A percentile compares a stretch with the other conserved stretches of the same genome.
Evolutionary conservation across 2,797 vertebrate genomes (phyloP).

Genomic region (Eleutherodactylus coqui): DNA sequence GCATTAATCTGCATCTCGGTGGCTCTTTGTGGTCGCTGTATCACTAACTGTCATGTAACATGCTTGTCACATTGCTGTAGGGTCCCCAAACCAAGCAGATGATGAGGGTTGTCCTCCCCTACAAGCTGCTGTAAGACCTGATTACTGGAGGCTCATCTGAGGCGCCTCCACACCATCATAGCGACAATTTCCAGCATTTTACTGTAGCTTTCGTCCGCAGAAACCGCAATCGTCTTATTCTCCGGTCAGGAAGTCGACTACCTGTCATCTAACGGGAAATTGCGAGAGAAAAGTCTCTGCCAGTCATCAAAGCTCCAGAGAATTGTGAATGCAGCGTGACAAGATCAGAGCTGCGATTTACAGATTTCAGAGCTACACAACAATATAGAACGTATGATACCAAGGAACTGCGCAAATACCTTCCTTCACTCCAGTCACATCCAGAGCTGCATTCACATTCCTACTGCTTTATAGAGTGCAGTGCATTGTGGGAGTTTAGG

Average conservation of each 20-base stretch:
- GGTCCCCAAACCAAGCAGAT: too few relatives aligned
- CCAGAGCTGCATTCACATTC: neutral
- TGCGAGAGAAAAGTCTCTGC: too few relatives aligned
- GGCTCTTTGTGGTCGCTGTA: too few relatives aligned
- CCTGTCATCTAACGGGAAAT: slow-evolving; percentile 2
- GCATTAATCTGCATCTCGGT: too few relatives aligned
- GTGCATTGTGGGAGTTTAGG: too few relatives aligned
- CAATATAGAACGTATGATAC: too few relatives aligned
- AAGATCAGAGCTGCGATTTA: neutral
- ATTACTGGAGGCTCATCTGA: too few relatives aligned
- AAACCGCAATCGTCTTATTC: neutral
- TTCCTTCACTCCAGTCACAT: neutral
- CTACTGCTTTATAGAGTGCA: neutral
- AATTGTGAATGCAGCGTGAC: neutral
- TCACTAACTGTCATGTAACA: too few relatives aligned
- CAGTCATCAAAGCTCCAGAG: neutral
- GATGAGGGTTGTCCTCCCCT: too few relatives aligned
- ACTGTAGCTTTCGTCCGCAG: neutral
- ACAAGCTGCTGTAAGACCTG: too few relatives aligned
- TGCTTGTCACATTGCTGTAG: too few relatives aligned
- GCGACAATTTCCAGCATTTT: neutral
- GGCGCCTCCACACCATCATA: neutral
- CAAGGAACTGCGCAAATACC: too few relatives aligned
- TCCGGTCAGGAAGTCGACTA: neutral
- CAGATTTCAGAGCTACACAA: neutral